Evolutionary conservation across 2,888 invertebrate genomes (phyloP), one percentile per base, ranked within the genome.

Genomic region (Ethmia dodecea): DNA sequence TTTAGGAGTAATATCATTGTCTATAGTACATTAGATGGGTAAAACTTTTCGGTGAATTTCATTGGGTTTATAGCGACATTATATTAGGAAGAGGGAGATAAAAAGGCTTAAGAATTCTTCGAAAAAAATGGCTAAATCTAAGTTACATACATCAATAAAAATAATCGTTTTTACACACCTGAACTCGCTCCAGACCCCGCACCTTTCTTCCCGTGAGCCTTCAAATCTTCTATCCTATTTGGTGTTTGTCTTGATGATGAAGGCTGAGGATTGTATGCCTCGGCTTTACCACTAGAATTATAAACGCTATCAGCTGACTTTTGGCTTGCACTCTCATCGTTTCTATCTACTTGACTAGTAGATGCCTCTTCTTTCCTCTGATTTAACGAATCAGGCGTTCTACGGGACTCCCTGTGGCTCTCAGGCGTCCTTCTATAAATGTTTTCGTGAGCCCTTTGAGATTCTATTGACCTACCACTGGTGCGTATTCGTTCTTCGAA

Each of bases 101-200:
- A n/a, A n/a, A n/a, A n/a, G n/a, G n/a, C n/a, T n/a, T n/a, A n/a
- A n/a, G n/a, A n/a, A n/a, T n/a, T n/a, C n/a, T n/a, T n/a, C n/a
- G n/a, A n/a, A n/a, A n/a, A n/a, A n/a, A n/a, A n/a, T n/a, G n/a
- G n/a, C n/a, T n/a, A n/a, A n/a, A n/a, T n/a, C n/a, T n/a, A n/a
- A n/a, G n/a, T n/a, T n/a, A n/a, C n/a, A n/a, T n/a, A n/a, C n/a
- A n/a, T n/a, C n/a, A n/a, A n/a, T n/a, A n/a, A n/a, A n/a, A n/a
- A n/a, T n/a, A n/a, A n/a, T n/a, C 13, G 5, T 12, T 28, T 25
- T 40, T 31, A 13, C 24, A 38, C 58, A 86, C 87, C 87, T 68
- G 90, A 90, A 65, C 91, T 91, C 15, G 89, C 89, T 3, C 89
- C 89, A 8, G 90, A 90, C 11, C 89, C 88, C 1, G 88, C 74